Evolutionary conservation across 2,797 vertebrate genomes (phyloP).

Genomic region (Chloroceryle inda): DNA sequence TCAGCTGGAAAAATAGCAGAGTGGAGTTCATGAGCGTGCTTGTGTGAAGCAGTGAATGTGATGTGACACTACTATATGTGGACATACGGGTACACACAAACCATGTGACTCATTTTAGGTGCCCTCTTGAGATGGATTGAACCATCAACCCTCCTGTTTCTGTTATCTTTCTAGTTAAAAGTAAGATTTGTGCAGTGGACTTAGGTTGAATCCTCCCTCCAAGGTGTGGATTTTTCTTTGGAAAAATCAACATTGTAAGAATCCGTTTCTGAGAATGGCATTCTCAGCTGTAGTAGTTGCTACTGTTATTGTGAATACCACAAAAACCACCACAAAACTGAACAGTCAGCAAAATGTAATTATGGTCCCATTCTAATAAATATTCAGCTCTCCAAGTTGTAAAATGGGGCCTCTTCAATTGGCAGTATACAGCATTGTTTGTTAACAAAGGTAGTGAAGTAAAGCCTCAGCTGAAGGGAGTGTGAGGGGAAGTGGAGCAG

Average conservation of each 20-base stretch:
- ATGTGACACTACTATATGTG: background rate
- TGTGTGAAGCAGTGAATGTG: background rate
- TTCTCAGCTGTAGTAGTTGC: background rate
- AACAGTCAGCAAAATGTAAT: background rate
- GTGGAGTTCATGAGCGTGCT: background rate
- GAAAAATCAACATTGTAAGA: background rate
- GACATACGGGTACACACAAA: background rate
- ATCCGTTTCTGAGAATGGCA: background rate
- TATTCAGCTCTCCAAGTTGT: background rate
- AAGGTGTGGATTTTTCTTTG: background rate
- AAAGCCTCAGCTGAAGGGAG: background rate
- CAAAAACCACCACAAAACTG: background rate
- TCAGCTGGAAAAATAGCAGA: background rate
- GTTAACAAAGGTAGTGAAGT: background rate
- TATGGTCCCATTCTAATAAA: background rate
- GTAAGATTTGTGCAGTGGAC: background rate
- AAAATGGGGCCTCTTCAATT: background rate
- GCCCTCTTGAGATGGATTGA: background rate
- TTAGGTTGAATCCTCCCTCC: background rate
- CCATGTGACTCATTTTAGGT: background rate
- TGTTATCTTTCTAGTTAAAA: background rate
- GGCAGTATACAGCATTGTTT: background rate
- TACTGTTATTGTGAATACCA: background rate
- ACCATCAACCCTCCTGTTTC: background rate
- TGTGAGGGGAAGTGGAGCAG: background rate